phyloP scores from a whole-genome alignment of 2,888 invertebrate species.

The Zonitis immaculata region DNA sequence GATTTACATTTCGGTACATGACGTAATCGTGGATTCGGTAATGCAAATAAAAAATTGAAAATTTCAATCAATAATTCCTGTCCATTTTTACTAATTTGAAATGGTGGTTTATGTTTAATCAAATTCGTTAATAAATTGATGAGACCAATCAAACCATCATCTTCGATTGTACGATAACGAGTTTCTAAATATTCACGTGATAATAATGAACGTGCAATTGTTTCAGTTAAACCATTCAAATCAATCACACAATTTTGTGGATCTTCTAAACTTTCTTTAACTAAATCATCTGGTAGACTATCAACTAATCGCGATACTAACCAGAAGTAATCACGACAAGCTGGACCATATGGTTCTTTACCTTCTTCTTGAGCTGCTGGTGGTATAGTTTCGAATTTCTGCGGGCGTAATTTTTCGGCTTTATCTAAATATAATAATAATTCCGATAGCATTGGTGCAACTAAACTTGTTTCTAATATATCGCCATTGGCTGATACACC shows the following conservation, averaged over 20 bases:
- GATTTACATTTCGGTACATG: slow-evolving; percentile 93
- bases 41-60: slow-evolving; percentile 84
- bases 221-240: slow-evolving; percentile 61
- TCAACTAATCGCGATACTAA: slow-evolving; percentile 83
- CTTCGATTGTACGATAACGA: slow-evolving; percentile 74
- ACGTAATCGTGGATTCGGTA: slow-evolving; percentile 79
- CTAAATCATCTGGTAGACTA: slow-evolving; percentile 72
- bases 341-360: slow-evolving; percentile 93
- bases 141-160: slow-evolving; percentile 86
- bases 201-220: slow-evolving; percentile 70
- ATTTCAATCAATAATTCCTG: slow-evolving; percentile 64
- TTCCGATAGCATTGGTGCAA: slow-evolving; percentile 76
- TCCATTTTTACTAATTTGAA: slow-evolving; percentile 75
- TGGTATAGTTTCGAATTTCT: slow-evolving; percentile 47
- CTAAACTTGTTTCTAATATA: slow-evolving; percentile 56
- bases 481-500: slow-evolving; percentile 54
- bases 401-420: slow-evolving; percentile 80
- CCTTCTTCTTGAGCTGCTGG: slow-evolving; percentile 63
- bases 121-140: slow-evolving; percentile 82
- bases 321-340: slow-evolving; percentile 94
- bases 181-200: slow-evolving; percentile 78
- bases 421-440: slow-evolving; percentile 75
- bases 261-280: slow-evolving; percentile 61
- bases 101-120: slow-evolving; percentile 82
- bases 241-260: slow-evolving; percentile 58